These are phyloP conservation scores for Pterostichus madidus DNA, from an alignment of 2,888 invertebrate genomes.

Conservation along the genomic window DNA sequence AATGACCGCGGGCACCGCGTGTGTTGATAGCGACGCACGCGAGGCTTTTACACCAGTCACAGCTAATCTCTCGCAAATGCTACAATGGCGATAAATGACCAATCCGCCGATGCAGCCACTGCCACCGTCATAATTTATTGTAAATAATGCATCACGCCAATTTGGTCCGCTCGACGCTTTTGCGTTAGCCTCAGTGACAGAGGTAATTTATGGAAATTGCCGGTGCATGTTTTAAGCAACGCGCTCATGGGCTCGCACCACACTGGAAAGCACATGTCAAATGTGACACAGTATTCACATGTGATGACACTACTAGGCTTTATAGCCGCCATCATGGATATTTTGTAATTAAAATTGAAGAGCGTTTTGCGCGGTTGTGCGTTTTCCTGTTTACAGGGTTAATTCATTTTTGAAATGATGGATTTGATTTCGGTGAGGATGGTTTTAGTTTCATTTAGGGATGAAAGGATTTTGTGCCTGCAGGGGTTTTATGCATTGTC, in stretches of 20 bases:
- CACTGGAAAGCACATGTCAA: constrained; percentile 17
- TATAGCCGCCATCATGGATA: constrained; percentile 29
- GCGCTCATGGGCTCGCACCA: neutral
- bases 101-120: constrained; percentile 30
- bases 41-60: constrained; percentile 46
- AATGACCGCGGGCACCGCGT: constrained; percentile 1
- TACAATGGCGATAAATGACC: constrained; percentile 65
- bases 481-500: constrained; percentile 3
- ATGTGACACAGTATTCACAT: constrained; percentile 9
- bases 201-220: constrained; percentile 64
- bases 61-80: constrained; percentile 62
- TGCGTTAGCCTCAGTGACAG: neutral
- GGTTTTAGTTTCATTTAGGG: constrained; percentile 35
- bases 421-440: constrained; percentile 16
- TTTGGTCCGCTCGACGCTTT: neutral
- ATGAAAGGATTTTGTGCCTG: constrained; percentile 25
- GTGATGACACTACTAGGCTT: constrained; percentile 41
- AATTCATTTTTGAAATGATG: constrained; percentile 59
- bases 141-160: constrained; percentile 65
- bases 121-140: constrained; percentile 57
- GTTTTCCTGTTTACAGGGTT: constrained; percentile 33
- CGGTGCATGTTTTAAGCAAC: constrained; percentile 51
- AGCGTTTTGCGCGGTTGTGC: constrained; percentile 1
- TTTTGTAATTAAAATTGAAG: constrained; percentile 58
- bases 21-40: constrained; percentile 44